A percentile compares a stretch with the other conserved stretches of the same genome.
phyloP scores from a whole-genome alignment of 2,113 vertebrate genomes.

The Coryphaenoides rupestris region DNA sequence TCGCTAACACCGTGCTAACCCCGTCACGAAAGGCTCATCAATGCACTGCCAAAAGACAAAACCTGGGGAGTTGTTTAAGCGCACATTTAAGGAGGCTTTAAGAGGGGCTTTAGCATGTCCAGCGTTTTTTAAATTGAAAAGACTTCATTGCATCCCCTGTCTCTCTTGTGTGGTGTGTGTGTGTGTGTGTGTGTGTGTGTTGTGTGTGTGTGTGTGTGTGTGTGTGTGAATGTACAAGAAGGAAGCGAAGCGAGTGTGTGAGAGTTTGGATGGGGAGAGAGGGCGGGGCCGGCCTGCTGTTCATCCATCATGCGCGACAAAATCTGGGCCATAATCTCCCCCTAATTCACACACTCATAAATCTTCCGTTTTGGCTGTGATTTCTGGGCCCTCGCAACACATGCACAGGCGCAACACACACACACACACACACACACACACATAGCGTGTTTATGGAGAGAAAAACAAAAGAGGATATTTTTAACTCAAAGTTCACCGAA shows the following conservation, averaged over 20 bases:
- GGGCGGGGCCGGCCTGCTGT: slow-evolving; percentile 20
- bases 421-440: slow-evolving; percentile 5
- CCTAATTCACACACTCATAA: slow-evolving; percentile 54
- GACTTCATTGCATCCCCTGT: too few relatives aligned
- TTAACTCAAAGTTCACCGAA: slow-evolving; percentile 48
- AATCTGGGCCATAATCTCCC: slow-evolving; percentile 52
- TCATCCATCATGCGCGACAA: slow-evolving; percentile 32
- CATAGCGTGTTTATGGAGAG: slow-evolving; percentile 26
- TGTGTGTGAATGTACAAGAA: background rate
- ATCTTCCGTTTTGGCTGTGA: slow-evolving; percentile 40
- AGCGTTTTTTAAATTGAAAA: too few relatives aligned
- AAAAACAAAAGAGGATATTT: slow-evolving; percentile 41
- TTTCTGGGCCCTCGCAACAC: slow-evolving; percentile 32
- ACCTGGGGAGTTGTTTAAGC: too few relatives aligned
- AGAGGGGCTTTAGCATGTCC: too few relatives aligned
- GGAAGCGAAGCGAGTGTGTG: background rate
- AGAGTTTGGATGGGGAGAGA: background rate
- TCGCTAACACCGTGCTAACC: too few relatives aligned
- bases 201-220: too few relatives aligned
- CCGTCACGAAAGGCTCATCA: too few relatives aligned
- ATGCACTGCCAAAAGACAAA: too few relatives aligned
- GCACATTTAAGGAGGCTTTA: too few relatives aligned
- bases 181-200: too few relatives aligned
- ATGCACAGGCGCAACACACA: slow-evolving; percentile 11
- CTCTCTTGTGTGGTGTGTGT: too few relatives aligned